phyloP scores from a whole-genome alignment of 2,797 vertebrate species.

The Halcyon leucocephala region DNA sequence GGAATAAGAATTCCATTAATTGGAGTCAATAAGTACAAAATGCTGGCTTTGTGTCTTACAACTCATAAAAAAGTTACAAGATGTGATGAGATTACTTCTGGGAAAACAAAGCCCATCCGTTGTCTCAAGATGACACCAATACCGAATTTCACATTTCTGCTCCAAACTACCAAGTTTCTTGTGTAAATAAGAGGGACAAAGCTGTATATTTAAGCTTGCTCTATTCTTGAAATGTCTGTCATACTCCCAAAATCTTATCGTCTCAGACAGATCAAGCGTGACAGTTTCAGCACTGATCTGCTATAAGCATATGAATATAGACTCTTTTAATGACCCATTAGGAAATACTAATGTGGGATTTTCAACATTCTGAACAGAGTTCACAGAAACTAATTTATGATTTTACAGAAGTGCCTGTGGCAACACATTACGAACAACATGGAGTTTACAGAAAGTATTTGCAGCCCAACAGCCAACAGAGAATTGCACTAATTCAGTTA shows the following conservation, averaged over 20 bases:
- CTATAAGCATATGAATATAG: no score
- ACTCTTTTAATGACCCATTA: no score
- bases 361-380: neutral
- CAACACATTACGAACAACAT: neutral
- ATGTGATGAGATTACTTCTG: neutral
- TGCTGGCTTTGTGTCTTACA: neutral
- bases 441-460: neutral
- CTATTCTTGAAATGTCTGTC: neutral
- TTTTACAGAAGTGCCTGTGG: neutral
- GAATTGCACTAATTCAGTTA: neutral
- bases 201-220: neutral
- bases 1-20: neutral
- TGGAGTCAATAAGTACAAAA: neutral
- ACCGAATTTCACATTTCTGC: neutral
- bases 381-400: neutral
- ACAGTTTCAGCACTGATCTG: no score
- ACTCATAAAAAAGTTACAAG: neutral
- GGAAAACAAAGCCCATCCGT: neutral
- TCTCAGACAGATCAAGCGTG: no score
- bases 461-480: no score
- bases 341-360: neutral
- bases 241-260: no score
- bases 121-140: neutral
- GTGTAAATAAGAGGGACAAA: neutral
- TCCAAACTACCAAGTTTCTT: neutral